Evolutionary conservation across 2,888 invertebrate genomes (phyloP).

Genomic region (Serrognathus titanus): DNA sequence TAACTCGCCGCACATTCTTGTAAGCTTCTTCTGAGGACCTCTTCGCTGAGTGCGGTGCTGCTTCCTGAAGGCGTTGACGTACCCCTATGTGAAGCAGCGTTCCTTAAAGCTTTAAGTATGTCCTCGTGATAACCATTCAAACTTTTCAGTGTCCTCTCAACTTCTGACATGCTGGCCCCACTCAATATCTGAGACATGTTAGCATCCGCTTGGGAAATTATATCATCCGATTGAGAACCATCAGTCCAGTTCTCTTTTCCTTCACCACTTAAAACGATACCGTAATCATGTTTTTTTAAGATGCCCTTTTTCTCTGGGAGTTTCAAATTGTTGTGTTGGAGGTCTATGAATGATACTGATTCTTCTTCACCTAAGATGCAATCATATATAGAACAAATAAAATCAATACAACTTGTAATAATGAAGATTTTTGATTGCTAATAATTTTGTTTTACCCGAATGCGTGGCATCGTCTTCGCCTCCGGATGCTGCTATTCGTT

Average conservation of each 20-base stretch:
- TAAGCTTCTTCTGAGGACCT: constrained; percentile 64
- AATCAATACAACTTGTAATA: no score
- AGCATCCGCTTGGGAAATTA: constrained; percentile 53
- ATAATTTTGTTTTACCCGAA: constrained; percentile 58
- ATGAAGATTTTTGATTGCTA: background rate
- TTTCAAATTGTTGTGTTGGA: constrained; percentile 72
- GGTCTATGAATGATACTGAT: constrained; percentile 76
- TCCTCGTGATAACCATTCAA: constrained; percentile 91
- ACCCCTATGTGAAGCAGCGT: constrained; percentile 69
- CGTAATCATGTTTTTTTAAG: constrained; percentile 79
- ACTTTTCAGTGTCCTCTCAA: constrained; percentile 80
- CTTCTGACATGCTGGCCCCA: constrained; percentile 64
- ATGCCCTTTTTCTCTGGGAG: constrained; percentile 92
- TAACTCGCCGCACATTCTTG: constrained; percentile 60
- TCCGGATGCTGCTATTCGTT: constrained; percentile 62
- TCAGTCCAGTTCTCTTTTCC: constrained; percentile 74
- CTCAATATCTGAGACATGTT: constrained; percentile 59
- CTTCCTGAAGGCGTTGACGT: constrained; percentile 62
- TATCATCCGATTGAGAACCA: constrained; percentile 58
- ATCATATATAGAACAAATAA: no score
- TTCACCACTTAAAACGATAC: constrained; percentile 66
- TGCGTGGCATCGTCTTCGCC: constrained; percentile 75
- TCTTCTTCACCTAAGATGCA: constrained; percentile 65
- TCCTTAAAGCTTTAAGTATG: constrained; percentile 83
- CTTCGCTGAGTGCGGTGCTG: constrained; percentile 64